A percentile compares a stretch with the other conserved stretches of the same genome.
Conservation (phyloP, 2,113 vertebrate genomes). For the Muscicapa adusta region DNA sequence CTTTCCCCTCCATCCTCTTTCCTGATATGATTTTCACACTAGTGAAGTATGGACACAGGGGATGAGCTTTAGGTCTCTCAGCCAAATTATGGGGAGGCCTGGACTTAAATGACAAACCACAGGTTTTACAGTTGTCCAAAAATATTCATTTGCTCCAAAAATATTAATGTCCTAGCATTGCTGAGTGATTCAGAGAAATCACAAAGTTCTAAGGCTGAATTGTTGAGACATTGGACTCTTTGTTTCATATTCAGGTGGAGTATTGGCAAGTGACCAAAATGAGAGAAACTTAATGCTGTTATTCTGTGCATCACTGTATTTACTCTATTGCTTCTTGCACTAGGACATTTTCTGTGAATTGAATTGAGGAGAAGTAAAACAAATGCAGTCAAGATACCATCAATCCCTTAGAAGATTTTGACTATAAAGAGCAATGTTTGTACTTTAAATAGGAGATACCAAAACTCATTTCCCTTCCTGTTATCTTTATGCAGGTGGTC, state of each 20-base stretch:
- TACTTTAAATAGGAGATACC: background rate
- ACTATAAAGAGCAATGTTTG: background rate
- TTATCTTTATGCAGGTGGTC: background rate
- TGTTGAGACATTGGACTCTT: background rate
- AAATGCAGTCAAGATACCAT: background rate
- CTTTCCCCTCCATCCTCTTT: background rate
- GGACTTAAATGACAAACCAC: background rate
- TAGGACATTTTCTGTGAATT: background rate
- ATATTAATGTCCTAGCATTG: background rate
- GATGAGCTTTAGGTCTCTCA: background rate
- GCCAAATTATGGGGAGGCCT: background rate
- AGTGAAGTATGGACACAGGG: fast-evolving
- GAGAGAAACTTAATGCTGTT: background rate
- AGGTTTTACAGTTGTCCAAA: background rate
- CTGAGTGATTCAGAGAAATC: background rate
- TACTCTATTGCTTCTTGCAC: background rate
- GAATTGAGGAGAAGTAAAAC: background rate
- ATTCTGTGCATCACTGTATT: background rate
- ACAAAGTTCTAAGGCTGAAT: background rate
- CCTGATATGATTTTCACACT: background rate
- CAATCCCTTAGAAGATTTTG: background rate
- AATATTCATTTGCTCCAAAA: background rate
- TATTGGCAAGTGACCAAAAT: background rate
- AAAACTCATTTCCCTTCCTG: background rate
- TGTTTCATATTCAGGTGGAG: background rate